phyloP scores from a whole-genome alignment of 2,113 vertebrate species.

The Mesocricetus auratus region DNA sequence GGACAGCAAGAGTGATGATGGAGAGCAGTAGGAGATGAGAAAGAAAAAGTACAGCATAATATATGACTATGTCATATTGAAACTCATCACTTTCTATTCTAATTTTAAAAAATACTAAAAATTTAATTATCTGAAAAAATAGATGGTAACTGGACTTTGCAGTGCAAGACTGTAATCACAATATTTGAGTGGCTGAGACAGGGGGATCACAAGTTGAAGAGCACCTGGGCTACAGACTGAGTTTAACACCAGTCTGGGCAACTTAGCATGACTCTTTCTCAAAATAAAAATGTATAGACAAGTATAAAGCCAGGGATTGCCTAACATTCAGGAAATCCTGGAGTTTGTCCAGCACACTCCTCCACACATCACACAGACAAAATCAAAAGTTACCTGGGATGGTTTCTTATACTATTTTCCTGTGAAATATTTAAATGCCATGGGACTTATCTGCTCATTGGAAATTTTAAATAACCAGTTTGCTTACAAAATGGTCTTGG shows the following conservation, averaged over 20 bases:
- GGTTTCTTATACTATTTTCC: neutral
- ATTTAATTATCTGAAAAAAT: neutral
- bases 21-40: neutral
- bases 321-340: neutral
- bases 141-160: neutral
- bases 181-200: neutral
- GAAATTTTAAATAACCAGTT: slow-evolving; percentile 56
- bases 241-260: neutral
- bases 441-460: neutral
- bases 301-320: neutral
- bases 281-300: neutral
- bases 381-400: neutral
- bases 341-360: neutral
- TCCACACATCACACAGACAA: neutral
- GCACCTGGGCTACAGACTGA: neutral
- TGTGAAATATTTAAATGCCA: slow-evolving; percentile 43
- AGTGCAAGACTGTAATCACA: neutral
- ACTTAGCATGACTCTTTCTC: neutral
- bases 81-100: neutral
- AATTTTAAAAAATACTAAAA: neutral
- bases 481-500: slow-evolving; percentile 22
- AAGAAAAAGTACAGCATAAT: neutral
- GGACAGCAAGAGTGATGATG: neutral
- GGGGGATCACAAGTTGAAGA: neutral
- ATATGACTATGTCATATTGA: neutral